Evolutionary conservation across 2,113 vertebrate genomes (phyloP), one percentile per base, ranked within the genome.

Genomic region (Ranitomeya imitator): DNA sequence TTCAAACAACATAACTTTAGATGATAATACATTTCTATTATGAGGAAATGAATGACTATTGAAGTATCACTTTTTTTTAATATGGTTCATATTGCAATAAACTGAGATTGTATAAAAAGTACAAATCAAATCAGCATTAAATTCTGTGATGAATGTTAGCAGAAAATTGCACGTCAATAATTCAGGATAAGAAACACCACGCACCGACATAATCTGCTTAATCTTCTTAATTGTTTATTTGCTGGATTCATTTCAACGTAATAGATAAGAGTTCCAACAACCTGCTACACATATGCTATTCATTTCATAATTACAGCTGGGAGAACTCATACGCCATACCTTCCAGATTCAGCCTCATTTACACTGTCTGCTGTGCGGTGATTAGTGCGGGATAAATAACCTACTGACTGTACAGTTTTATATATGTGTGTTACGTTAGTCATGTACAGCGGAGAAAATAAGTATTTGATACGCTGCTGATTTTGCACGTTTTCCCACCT

Each of bases 241-340:
- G 65, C 69, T 83, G 67, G 84, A 79, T 55, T 63, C 26, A 37
- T 76, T 77, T 86, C 74, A 74, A 26, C 18, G 12, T 83, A 74
- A 61, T 31, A 65, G 79, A 67, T 86, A 73, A 65, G 52, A 59
- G 69, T 69, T 83, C 63, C 26, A 63, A 59, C 82, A 87, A 88
- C 76, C 79, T 88, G 86, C 86, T 88, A 67, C 73, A 83, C 79
- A 73, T 88, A 88, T 83, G 86, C 86, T 88, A 74, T 81, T 73
- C 65, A 88, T 88, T 74, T 88, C 23, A 83, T 88, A 83, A 88
- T 83, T 88, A 83, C 31, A 76, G 82, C 51, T 52, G 69, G 76
- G 31, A 26, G 57, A 57, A 79, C 55, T 8, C 60, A 23, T 31
- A 69, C 76, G 82, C 69, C 81, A 15, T 21, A 54, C 61, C 79